Base-by-base conservation (phyloP, 2,113 vertebrate species). In the Elanoides forficatus region DNA sequence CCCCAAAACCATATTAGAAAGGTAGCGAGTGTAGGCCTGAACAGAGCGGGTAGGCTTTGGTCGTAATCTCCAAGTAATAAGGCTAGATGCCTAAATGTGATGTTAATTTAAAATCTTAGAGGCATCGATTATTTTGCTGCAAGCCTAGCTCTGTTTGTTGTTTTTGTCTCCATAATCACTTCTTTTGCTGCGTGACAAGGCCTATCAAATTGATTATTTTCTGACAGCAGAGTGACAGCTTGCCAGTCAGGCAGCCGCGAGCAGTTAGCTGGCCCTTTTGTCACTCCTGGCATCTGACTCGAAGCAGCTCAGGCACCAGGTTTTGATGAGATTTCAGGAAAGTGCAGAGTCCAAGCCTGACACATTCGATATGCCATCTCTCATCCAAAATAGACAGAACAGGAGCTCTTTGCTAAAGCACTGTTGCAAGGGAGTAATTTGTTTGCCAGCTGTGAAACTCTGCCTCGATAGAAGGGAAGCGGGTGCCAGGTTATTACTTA, bases 21-120 rank as follows among this genome's bases (percentile, higher is more conserved):
- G 2, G 11, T 15, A n/a, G 7, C 2, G 7, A 74, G 13, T 0
- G 2, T 45, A 82, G 45, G 27, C 25, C 19, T 82, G 70, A 88
- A 50, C 0, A 0, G 43, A 81, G 18, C 0, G 1, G 17, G 7
- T 50, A 14, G 0, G 0, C 11, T 63, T 40, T 56, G 34, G 13
- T 76, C 19, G 13, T 48, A 60, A 76, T 83, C 53, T 56, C 34
- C 19, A 59, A 62, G 8, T 43, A 81, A 23, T 58, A 66, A 34
- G 5, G 17, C 0, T 0, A 86, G 40, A 47, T 71, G 29, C 15
- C 59, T 70, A 74, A 76, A 73, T 9, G 23, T 30, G 50, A 38
- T 9, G 4, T 2, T 88, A 71, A 90, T 67, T 73, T 67, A 59
- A 92, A 82, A 62, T 66, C 70, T 32, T 29, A 50, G 27, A 62